Conservation (phyloP, 2,113 vertebrate genomes). For the Rallus limicola region DNA sequence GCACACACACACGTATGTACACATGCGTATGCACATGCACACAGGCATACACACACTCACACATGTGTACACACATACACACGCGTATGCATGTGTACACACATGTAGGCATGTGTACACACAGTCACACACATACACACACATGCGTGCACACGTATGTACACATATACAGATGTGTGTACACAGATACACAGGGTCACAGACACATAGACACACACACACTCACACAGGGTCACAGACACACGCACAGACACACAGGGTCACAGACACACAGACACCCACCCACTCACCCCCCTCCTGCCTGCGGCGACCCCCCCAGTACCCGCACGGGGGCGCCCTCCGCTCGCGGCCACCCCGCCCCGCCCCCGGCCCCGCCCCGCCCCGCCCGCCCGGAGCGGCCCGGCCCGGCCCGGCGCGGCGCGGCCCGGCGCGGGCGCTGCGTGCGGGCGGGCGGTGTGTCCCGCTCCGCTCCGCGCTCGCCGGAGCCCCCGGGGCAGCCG, state of each 20-base stretch:
- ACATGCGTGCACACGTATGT: too few relatives aligned
- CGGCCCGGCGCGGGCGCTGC: not conserved
- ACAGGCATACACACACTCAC: too few relatives aligned
- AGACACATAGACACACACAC: too few relatives aligned
- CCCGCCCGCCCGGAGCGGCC: not conserved
- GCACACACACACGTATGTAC: too few relatives aligned
- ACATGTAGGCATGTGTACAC: not conserved
- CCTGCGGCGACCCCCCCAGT: not conserved
- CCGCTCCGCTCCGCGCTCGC: not conserved
- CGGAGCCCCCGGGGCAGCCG: not conserved
- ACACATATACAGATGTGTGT: too few relatives aligned
- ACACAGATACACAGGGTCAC: too few relatives aligned
- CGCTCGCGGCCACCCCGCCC: not conserved
- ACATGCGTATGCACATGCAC: too few relatives aligned
- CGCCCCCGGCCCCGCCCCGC: not conserved
- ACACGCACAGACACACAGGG: too few relatives aligned
- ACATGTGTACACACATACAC: too few relatives aligned
- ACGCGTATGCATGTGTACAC: too few relatives aligned
- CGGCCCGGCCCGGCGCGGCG: not conserved
- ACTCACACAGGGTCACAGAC: fast-evolving
- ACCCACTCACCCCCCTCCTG: not conserved
- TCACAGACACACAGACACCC: too few relatives aligned
- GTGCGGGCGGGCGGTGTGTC: not conserved
- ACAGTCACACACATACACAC: too few relatives aligned
- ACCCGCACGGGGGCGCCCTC: not conserved